Evolutionary conservation across 1,140 invertebrate genomes (phyloP).

Genomic region (Chironomus tepperi): DNA sequence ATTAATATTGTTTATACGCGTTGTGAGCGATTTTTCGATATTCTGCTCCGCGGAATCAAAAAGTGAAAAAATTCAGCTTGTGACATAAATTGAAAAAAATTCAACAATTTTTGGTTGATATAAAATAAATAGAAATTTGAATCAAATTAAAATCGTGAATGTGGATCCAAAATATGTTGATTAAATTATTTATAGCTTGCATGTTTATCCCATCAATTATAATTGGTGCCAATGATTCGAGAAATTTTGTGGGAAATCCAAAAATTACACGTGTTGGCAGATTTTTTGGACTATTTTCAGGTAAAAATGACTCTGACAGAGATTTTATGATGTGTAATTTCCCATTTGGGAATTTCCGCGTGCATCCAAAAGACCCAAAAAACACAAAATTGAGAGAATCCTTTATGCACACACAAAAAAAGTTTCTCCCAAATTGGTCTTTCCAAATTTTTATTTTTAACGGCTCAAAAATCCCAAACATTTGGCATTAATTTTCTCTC

Average conservation of each 20-base stretch:
- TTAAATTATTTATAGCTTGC: not conserved
- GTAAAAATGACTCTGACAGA: not conserved
- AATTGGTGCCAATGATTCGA: not conserved
- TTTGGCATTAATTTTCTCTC: not conserved
- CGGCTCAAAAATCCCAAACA: not conserved
- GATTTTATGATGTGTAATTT: not conserved
- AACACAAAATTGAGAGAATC: not conserved
- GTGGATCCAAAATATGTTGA: not conserved
- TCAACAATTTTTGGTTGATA: no score
- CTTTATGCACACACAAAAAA: no score
- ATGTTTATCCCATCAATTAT: not conserved
- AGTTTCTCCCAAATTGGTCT: no score
- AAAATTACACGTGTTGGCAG: not conserved
- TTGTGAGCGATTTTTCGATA: no score
- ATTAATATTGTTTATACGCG: no score
- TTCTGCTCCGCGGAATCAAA: no score
- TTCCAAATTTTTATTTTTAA: not conserved
- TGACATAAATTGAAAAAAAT: no score
- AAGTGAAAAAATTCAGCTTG: no score
- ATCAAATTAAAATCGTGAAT: not conserved
- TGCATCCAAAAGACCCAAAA: no score
- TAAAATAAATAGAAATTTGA: no score
- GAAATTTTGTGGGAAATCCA: not conserved
- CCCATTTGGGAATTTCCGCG: not conserved
- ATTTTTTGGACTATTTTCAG: slow-evolving; percentile 5